These are phyloP conservation scores for Lytechinus variegatus DNA, from an alignment of 35 echinoderm and acorn worm species.

Conservation along the genomic window DNA sequence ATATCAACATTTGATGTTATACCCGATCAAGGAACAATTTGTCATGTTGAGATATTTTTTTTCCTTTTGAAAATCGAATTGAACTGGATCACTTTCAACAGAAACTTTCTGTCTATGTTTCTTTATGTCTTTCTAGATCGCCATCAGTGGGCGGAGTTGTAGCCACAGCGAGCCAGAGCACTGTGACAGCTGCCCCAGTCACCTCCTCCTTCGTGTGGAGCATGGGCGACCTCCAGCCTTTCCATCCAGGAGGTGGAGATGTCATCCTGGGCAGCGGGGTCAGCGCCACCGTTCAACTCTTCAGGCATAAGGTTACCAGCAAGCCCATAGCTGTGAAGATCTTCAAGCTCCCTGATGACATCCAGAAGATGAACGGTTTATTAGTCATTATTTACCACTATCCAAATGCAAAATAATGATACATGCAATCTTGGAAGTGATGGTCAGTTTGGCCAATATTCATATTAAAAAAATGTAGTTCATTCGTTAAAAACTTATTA, in stretches of 20 bases:
- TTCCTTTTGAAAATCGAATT: too few species aligned
- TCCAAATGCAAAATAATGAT: not conserved
- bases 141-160: not conserved
- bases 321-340: slow-evolving; percentile 16
- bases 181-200: not conserved
- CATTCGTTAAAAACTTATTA: not conserved
- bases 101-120: not conserved
- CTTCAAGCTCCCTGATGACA: not conserved
- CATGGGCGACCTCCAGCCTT: slow-evolving; percentile 3
- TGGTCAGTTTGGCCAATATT: too few species aligned
- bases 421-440: not conserved
- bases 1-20: too few species aligned
- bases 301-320: not conserved
- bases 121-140: not conserved
- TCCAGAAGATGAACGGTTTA: not conserved
- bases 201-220: not conserved
- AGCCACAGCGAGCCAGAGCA: not conserved
- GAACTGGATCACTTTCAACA: not conserved
- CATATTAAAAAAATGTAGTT: not conserved
- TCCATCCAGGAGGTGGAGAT: slow-evolving; percentile 5
- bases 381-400: not conserved
- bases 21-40: too few species aligned
- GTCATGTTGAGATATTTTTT: too few species aligned
- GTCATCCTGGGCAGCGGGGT: slow-evolving; percentile 24
- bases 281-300: slow-evolving; percentile 20